Evolutionary conservation across 2,113 vertebrate species (phyloP), one percentile per base, ranked within the genome.

Genomic region (Mustela nigripes): DNA sequence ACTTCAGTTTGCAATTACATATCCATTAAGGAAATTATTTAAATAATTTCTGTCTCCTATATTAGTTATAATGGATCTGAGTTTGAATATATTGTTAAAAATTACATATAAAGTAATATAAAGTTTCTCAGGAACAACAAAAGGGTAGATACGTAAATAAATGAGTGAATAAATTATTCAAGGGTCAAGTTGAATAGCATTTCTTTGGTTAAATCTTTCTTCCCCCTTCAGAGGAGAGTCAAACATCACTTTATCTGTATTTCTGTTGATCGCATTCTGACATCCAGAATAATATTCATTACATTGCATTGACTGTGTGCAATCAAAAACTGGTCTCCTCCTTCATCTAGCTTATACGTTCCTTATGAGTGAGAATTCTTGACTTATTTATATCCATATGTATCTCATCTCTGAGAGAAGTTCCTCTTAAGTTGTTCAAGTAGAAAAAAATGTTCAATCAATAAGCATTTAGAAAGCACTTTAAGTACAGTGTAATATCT

Each of bases 391-490:
- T 58, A 26, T 81, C 90, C 39, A 45, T 39, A 33, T 80, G 9
- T 86, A 65, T 63, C 36, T 81, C 39, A 48, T 5, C 31, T 62
- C 63, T 65, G 56, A 87, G 45, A 94, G 16, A 56, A 81, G 65
- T n/a, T 14, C 33, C 81, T 96, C 31, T 16, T 63, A 24, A 62
- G 63, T 48, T 48, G 11, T 63, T 94, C 33, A 87, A 87, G 24
- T 42, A 82, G 42, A 69, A 69, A 53, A 92, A 82, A 89, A 63
- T 28, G 19, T 58, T 89, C 22, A 87, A 14, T 94, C 69, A 91
- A 91, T 74, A 92, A 50, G 5, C 15, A 89, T 89, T 92, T 95
- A 83, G 74, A 65, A 96, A 81, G 7, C 4, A 79, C 11, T 94
- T 95, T 42, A 1, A 74, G 45, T 26, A 53, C 3, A 24, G 16